Conservation (phyloP, 2,113 vertebrate genomes). For the Hippocampus comes region DNA sequence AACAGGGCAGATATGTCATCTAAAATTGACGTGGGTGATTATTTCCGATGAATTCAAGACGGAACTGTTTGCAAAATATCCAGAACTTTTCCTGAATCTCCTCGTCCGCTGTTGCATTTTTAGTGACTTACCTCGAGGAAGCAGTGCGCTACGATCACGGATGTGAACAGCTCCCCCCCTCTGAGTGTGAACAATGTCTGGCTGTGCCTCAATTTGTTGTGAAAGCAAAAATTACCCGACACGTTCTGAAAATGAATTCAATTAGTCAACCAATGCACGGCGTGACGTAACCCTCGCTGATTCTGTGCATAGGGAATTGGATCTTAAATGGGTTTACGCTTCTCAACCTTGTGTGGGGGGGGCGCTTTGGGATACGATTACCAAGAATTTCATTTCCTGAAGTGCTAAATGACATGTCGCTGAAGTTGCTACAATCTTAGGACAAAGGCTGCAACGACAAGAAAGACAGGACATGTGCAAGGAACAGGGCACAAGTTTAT, state of each 20-base stretch:
- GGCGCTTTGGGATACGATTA: not conserved
- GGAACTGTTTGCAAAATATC: not conserved
- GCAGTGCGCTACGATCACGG: not conserved
- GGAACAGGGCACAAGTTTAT: too few relatives aligned
- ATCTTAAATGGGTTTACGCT: constrained; percentile 16
- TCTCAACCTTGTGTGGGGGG: not conserved
- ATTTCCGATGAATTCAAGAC: too few relatives aligned
- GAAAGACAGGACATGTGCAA: not conserved
- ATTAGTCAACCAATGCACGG: constrained; percentile 7
- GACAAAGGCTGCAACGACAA: not conserved
- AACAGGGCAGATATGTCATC: too few relatives aligned
- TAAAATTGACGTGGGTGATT: too few relatives aligned
- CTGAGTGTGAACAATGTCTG: constrained; percentile 32
- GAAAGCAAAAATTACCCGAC: constrained; percentile 7
- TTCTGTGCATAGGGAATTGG: constrained; percentile 5
- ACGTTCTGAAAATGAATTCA: constrained; percentile 19
- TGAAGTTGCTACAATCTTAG: not conserved
- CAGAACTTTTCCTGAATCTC: not conserved
- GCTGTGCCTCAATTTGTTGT: constrained; percentile 17
- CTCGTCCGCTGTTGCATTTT: not conserved
- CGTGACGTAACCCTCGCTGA: constrained; percentile 15
- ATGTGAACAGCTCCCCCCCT: constrained; percentile 10
- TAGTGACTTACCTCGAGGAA: not conserved
- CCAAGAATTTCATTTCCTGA: not conserved
- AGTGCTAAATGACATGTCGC: not conserved